Evolutionary conservation across 2,113 vertebrate genomes (phyloP).

Genomic region (Pelvicachromis taeniatus): DNA sequence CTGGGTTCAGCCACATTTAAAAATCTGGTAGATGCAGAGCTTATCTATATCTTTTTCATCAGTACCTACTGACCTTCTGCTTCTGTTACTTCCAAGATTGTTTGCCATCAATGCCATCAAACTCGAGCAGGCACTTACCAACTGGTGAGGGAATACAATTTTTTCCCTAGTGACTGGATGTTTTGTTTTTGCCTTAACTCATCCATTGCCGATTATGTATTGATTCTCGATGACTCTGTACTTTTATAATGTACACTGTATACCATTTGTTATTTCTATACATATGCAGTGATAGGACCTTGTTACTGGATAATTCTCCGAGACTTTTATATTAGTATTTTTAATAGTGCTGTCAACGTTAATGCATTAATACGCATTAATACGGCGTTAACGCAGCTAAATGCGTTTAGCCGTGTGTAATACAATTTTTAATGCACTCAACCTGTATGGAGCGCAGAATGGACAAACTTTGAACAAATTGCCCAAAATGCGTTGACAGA

Average conservation of each 20-base stretch:
- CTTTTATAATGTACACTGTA: neutral
- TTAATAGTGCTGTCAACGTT: too few relatives aligned
- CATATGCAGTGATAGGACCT: neutral
- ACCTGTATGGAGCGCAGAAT: too few relatives aligned
- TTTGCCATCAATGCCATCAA: accelerated
- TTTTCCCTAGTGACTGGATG: neutral
- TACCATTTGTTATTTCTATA: neutral
- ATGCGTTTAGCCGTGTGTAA: too few relatives aligned
- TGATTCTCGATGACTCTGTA: neutral
- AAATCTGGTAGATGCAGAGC: accelerated
- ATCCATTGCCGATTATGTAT: too few relatives aligned
- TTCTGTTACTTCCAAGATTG: neutral
- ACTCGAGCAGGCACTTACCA: neutral
- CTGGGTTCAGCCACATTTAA: neutral
- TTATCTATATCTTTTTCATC: neutral
- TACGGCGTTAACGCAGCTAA: too few relatives aligned
- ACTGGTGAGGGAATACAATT: neutral
- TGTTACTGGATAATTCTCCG: neutral
- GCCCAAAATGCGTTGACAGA: too few relatives aligned
- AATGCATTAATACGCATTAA: too few relatives aligned
- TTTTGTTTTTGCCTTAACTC: neutral
- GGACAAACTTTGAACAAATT: too few relatives aligned
- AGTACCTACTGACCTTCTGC: neutral
- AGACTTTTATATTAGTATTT: neutral
- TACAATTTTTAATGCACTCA: too few relatives aligned